phyloP scores from a whole-genome alignment of 2,797 vertebrate genomes.

The Taenioides sp. region DNA sequence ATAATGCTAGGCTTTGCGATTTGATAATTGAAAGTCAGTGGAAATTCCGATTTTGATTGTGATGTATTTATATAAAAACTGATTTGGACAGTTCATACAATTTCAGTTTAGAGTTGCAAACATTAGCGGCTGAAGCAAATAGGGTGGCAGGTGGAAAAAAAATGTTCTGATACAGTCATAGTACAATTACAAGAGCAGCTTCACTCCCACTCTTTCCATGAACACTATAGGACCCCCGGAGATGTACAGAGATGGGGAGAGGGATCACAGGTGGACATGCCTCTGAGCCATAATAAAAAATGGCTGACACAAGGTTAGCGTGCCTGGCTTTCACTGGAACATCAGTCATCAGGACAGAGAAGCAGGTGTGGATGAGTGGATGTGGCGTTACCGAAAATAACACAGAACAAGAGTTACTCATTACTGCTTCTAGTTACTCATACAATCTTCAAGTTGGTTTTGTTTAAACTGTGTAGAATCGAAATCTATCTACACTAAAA shows the following conservation, averaged over 20 bases:
- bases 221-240: slow-evolving; percentile 33
- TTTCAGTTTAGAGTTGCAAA: no score
- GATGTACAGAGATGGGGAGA: neutral
- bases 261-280: slow-evolving; percentile 29
- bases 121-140: no score
- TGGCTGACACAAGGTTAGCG: slow-evolving; percentile 10
- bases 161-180: no score
- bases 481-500: neutral
- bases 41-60: no score
- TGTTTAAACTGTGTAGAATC: neutral
- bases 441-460: neutral
- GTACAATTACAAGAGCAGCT: slow-evolving; percentile 24
- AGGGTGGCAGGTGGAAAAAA: no score
- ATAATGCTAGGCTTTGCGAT: no score
- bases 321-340: slow-evolving; percentile 28
- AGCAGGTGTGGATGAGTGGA: slow-evolving; percentile 31
- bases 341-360: slow-evolving; percentile 34
- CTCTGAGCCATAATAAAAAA: slow-evolving; percentile 14
- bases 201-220: slow-evolving; percentile 39
- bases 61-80: no score
- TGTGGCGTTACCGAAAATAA: slow-evolving; percentile 29
- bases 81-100: no score
- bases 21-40: no score
- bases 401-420: neutral
- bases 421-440: neutral